A percentile compares a stretch with the other conserved stretches of the same genome.
Conservation (phyloP, 2,888 invertebrate genomes). For the Eupithecia abbreviata region DNA sequence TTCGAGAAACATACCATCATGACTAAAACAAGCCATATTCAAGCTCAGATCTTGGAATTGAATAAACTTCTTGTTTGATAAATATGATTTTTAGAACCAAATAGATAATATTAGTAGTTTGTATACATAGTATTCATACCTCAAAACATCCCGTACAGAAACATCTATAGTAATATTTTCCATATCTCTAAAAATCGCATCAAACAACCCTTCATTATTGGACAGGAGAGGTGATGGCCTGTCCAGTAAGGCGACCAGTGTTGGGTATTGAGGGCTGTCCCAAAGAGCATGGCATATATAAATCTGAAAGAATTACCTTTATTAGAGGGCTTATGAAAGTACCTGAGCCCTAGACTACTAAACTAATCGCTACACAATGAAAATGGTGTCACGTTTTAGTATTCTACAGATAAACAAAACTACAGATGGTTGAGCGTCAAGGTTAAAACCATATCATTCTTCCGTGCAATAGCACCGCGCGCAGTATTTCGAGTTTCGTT, state of each 20-base stretch:
- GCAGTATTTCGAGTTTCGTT: too few relatives aligned
- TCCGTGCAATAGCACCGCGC: too few relatives aligned
- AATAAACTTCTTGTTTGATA: too few relatives aligned
- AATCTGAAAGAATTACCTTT: slow-evolving; percentile 59
- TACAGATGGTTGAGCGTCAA: too few relatives aligned
- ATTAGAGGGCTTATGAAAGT: not conserved
- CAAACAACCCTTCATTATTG: slow-evolving; percentile 83
- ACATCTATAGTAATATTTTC: slow-evolving; percentile 80
- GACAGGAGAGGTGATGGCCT: slow-evolving; percentile 83
- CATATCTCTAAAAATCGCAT: slow-evolving; percentile 80
- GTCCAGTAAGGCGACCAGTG: slow-evolving; percentile 87
- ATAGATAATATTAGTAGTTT: too few relatives aligned
- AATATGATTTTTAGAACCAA: too few relatives aligned
- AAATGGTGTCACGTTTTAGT: too few relatives aligned
- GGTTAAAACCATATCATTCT: too few relatives aligned
- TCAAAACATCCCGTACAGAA: slow-evolving; percentile 79
- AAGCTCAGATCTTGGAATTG: too few relatives aligned
- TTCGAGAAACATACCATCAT: too few relatives aligned
- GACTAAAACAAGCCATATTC: too few relatives aligned
- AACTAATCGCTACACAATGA: not conserved
- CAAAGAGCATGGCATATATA: slow-evolving; percentile 89
- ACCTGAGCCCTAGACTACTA: not conserved
- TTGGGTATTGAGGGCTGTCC: slow-evolving; percentile 86
- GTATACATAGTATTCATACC: slow-evolving; percentile 55
- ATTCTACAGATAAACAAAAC: too few relatives aligned